Conservation (phyloP, 2,797 vertebrate genomes). For the Gymnothorax javanicus region DNA sequence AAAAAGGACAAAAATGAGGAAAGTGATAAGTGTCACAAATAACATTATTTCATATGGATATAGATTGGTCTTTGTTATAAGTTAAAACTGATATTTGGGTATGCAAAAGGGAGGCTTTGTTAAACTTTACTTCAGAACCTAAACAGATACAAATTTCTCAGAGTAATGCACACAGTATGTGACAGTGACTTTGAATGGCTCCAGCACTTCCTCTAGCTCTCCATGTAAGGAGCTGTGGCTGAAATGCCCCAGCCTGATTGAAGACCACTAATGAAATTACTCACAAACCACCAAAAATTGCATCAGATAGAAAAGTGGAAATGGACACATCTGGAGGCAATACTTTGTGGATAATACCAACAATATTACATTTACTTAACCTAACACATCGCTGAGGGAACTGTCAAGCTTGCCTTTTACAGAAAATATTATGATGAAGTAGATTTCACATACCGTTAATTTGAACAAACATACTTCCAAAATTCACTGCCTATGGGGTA, state of each 20-base stretch:
- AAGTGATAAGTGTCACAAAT: background rate
- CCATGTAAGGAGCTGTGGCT: background rate
- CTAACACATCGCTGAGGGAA: background rate
- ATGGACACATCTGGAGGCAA: background rate
- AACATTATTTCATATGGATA: background rate
- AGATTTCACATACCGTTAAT: background rate
- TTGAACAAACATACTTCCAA: background rate
- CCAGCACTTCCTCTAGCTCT: background rate
- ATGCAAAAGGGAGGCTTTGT: background rate
- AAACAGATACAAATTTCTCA: background rate
- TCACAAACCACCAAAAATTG: background rate
- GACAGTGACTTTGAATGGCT: background rate
- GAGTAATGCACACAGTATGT: background rate
- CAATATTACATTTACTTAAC: background rate
- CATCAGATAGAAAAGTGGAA: background rate
- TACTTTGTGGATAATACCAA: background rate
- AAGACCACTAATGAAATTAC: slow-evolving; percentile 4
- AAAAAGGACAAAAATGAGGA: no score
- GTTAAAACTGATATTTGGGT: background rate
- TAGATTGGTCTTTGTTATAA: background rate
- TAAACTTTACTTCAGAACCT: background rate
- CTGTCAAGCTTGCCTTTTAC: background rate
- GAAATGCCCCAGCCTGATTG: background rate
- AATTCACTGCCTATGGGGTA: background rate
- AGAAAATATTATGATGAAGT: background rate